A percentile compares a stretch with the other conserved stretches of the same genome.
phyloP scores from a whole-genome alignment of 2,797 vertebrate genomes.

The Pseudomugil gertrudae region DNA sequence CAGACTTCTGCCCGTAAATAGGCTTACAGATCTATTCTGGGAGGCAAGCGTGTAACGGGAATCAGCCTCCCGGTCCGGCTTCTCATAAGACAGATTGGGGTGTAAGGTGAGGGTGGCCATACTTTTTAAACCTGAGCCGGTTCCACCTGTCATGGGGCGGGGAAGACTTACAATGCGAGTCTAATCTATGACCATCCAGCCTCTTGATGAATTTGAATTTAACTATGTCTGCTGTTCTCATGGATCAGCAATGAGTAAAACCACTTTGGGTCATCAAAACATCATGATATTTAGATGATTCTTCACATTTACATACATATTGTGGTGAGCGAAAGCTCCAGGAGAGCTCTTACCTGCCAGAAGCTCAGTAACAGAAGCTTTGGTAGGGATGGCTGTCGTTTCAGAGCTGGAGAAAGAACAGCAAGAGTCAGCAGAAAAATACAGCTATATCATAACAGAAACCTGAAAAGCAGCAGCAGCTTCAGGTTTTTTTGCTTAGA shows the following conservation, averaged over 20 bases:
- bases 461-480: too few species aligned
- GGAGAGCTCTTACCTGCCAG: constrained; percentile 36
- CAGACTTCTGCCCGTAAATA: constrained; percentile 68
- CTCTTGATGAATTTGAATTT: background rate
- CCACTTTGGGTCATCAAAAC: too few species aligned
- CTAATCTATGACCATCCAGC: background rate
- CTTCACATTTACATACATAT: too few species aligned
- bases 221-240: background rate
- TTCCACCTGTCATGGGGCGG: background rate
- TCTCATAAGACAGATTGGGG: constrained; percentile 25
- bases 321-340: background rate
- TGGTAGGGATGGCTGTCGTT: background rate
- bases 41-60: constrained; percentile 41
- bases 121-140: background rate
- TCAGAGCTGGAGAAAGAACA: constrained; percentile 45
- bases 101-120: constrained; percentile 28
- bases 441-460: too few species aligned
- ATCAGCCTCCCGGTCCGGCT: constrained; percentile 32
- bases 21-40: constrained; percentile 79
- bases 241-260: background rate
- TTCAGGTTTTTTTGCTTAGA: too few species aligned
- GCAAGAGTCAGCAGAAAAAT: constrained; percentile 4
- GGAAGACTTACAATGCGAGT: constrained; percentile 3
- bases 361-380: background rate
- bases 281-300: too few species aligned